phyloP scores from a whole-genome alignment of 2,113 vertebrate genomes.

The Mola mola region DNA sequence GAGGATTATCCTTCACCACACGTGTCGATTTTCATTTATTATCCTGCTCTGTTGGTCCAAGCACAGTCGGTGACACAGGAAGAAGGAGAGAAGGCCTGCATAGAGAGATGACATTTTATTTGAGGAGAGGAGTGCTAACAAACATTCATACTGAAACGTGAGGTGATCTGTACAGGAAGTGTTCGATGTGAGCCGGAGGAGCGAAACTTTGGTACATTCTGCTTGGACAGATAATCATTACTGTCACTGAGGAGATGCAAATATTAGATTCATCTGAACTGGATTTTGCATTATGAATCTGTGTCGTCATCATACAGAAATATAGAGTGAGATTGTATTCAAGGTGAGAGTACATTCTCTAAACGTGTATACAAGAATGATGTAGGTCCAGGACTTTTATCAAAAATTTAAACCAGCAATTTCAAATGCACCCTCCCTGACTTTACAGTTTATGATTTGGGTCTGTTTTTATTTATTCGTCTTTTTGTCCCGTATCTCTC shows the following conservation, averaged over 20 bases:
- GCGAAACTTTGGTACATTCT: conserved; percentile 70
- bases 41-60: conserved; percentile 15
- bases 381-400: conserved; percentile 7
- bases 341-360: not conserved
- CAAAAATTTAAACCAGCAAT: not conserved
- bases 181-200: conserved; percentile 28
- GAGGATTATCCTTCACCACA: no score
- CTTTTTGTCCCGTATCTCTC: not conserved
- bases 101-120: conserved; percentile 48
- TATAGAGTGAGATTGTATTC: conserved; percentile 3
- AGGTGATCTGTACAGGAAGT: conserved; percentile 34
- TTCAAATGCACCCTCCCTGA: not conserved
- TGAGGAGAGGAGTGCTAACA: conserved; percentile 30
- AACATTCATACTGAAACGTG: conserved; percentile 52
- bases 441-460: not conserved
- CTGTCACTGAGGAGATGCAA: no score
- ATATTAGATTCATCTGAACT: no score
- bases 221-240: not conserved
- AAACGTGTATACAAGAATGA: conserved; percentile 1
- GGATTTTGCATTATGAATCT: no score
- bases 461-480: not conserved
- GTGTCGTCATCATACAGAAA: not conserved
- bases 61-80: conserved; percentile 5
- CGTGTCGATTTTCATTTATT: conserved; percentile 11
- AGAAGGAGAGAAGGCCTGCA: conserved; percentile 31